Conservation (phyloP, 2,113 vertebrate species). For the Gorsachius goisagi region DNA sequence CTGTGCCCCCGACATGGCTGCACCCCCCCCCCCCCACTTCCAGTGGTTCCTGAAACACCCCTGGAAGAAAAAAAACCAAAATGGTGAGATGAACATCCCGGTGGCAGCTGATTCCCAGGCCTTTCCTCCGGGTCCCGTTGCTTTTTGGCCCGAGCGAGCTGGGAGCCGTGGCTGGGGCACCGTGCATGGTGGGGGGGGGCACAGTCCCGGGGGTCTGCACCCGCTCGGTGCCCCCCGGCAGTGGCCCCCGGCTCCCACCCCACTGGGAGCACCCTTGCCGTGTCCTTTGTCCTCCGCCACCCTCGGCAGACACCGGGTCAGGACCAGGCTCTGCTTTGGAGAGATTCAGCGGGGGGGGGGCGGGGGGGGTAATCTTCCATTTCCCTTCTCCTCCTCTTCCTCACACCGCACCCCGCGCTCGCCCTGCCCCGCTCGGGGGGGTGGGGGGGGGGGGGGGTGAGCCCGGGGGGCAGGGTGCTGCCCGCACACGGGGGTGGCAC, state of each 20-base stretch:
- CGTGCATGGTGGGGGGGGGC: too few relatives aligned
- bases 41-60: neutral
- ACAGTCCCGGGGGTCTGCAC: rapidly evolving
- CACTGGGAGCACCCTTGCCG: rapidly evolving
- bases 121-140: rapidly evolving
- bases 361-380: too few relatives aligned
- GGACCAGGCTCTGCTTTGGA: neutral
- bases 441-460: too few relatives aligned
- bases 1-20: neutral
- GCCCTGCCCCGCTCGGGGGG: rapidly evolving
- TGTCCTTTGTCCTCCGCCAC: neutral
- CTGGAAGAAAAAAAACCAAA: rapidly evolving
- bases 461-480: neutral
- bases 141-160: neutral
- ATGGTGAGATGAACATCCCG: rapidly evolving
- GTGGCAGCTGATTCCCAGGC: neutral
- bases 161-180: neutral
- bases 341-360: neutral
- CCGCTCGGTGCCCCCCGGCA: rapidly evolving
- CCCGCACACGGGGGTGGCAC: neutral
- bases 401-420: rapidly evolving
- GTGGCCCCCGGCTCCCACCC: neutral
- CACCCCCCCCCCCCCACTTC: too few relatives aligned
- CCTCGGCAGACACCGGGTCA: neutral
- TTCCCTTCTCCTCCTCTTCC: neutral